Percentiles rank a stretch among this genome's conserved stretches.
Conservation (phyloP, 2,797 vertebrate genomes). For the Gambelia wislizenii region DNA sequence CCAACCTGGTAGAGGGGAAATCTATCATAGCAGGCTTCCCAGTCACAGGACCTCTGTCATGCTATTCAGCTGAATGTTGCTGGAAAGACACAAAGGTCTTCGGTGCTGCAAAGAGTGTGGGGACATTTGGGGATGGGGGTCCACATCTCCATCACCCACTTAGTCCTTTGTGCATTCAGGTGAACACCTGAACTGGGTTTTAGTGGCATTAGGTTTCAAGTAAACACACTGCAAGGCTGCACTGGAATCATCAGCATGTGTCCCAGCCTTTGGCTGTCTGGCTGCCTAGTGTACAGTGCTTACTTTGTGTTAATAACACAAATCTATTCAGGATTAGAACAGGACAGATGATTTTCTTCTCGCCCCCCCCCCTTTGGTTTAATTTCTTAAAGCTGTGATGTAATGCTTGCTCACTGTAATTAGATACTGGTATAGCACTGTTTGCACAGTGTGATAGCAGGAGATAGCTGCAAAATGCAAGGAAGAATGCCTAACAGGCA, state of each 20-base stretch:
- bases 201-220: neutral
- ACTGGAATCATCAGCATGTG: neutral
- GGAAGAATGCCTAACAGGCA: neutral
- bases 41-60: too few relatives aligned
- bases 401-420: neutral
- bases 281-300: neutral
- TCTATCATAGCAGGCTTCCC: too few relatives aligned
- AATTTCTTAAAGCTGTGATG: neutral
- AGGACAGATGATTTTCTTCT: neutral
- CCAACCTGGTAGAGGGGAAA: too few relatives aligned
- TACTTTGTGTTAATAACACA: neutral
- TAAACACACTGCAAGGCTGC: neutral
- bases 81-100: too few relatives aligned
- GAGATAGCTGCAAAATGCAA: neutral
- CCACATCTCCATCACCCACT: too few relatives aligned
- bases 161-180: too few relatives aligned
- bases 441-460: neutral
- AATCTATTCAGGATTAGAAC: neutral
- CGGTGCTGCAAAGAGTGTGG: too few relatives aligned
- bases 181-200: too few relatives aligned
- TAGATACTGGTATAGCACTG: neutral
- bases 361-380: neutral
- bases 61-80: too few relatives aligned
- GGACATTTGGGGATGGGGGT: too few relatives aligned
- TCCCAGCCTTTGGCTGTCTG: neutral